A percentile compares a stretch with the other conserved stretches of the same genome.
Evolutionary conservation across 2,888 invertebrate species (phyloP).

Genomic region (Byasa hedistus): DNA sequence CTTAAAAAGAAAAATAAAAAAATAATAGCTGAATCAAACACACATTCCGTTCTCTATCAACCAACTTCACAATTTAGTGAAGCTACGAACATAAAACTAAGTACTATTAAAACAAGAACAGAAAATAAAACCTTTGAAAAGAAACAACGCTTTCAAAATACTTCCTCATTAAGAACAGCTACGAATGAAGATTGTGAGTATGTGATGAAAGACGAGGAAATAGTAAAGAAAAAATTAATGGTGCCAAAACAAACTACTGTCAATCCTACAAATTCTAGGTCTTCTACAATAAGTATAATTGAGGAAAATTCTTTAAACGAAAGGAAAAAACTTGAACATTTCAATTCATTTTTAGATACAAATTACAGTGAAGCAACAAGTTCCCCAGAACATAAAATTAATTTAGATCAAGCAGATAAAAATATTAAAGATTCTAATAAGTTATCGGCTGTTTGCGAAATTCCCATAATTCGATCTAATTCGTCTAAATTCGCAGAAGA

Average conservation of each 20-base stretch:
- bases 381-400: background rate
- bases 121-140: background rate
- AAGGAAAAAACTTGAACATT: background rate
- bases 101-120: background rate
- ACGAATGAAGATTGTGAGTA: slow-evolving; percentile 42
- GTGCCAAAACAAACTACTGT: slow-evolving; percentile 42
- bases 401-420: background rate
- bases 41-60: background rate
- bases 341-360: background rate
- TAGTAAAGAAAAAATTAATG: slow-evolving; percentile 46
- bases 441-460: background rate
- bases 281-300: slow-evolving; percentile 53
- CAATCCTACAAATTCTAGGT: slow-evolving; percentile 59
- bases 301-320: slow-evolving; percentile 13
- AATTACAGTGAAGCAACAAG: background rate
- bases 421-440: background rate
- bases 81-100: background rate
- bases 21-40: background rate
- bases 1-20: background rate
- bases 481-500: background rate
- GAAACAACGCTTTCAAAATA: background rate
- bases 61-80: background rate
- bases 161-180: too few species aligned
- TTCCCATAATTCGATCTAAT: background rate
- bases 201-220: slow-evolving; percentile 47